Base-by-base conservation (phyloP, 1,140 invertebrate species). In the Pogonus chalceus region DNA sequence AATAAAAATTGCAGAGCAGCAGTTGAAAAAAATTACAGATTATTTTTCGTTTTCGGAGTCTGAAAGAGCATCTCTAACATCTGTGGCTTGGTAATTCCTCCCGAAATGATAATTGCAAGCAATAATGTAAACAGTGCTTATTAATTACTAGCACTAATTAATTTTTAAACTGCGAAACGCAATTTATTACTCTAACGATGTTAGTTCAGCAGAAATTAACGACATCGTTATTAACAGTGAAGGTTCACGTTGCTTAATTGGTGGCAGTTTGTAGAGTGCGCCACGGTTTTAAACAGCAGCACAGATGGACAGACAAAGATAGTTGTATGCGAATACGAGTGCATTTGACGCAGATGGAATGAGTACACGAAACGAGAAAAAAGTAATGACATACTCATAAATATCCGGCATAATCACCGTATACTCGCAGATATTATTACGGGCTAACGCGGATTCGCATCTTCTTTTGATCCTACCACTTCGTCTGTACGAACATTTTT, bases 91-190 rank as follows among this genome's bases (percentile, higher is more conserved):
- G n/a, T n/a, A n/a, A n/a, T n/a, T n/a, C n/a, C n/a, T n/a, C n/a
- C n/a, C n/a, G n/a, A 43, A 43, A 43, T 43, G 37, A 43, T 43
- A 43, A 43, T 43, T 43, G 37, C 37, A 43, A 43, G 37, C 37
- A 43, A 43, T 43, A 43, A 43, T 43, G 37, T 43, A 43, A 43
- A 43, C 37, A 43, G 7, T 43, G 37, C 14, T 31, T 43, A 18
- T 18, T 43, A 9, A 12, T 18, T 43, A 18, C 37, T 18, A 43
- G 7, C 37, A 12, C 37, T 43, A 43, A 43, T 43, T 43, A 43
- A 43, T 43, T 43, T 43, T 43, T 43, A 43, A 43, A 43, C 37
- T 12, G 37, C 18, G 37, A 9, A 43, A 9, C 37, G 37, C 18
- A 43, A 43, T 43, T 43, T 43, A 43, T 43, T 12, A 16, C 37